Evolutionary conservation across 2,797 vertebrate genomes (phyloP), one percentile per base, ranked within the genome.

Genomic region (Anniella stebbinsi): DNA sequence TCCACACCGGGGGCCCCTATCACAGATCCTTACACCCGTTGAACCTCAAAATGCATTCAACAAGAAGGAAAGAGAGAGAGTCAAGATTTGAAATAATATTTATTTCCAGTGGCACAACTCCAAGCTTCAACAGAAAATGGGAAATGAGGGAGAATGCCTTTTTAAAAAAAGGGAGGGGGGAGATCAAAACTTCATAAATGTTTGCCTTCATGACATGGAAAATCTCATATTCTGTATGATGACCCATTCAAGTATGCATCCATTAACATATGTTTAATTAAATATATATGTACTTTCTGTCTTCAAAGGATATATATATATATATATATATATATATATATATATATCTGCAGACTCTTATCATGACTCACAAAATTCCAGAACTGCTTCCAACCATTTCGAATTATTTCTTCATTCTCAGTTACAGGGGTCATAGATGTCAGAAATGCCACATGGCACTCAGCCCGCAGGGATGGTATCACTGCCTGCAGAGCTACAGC

Each of bases 11-110:
- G 96, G 90, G 0, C 97, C 95, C 10, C 92, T 98, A 80, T 98
- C 97, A 87, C 94, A 76, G 92, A 94, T 96, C 92, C 84, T 98
- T 91, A 97, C 97, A 87, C 95, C 94, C 0, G 88, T 93, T 82
- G 76, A 92, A 48, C 97, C 97, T 54, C 88, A 85, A 81, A 97
- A 98, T 95, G 96, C 96, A 84, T 98, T 97, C 95, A 96, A 95
- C 88, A 96, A 86, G 85, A 94, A 92, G 60, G 84, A 95, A 51
- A 17, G 45, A 87, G 78, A 92, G 92, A 82, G 38, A 2, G 2
- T 91, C 87, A 94, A 38, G 30, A 45, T 88, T 90, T 95, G 85
- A 91, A 85, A 72, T 1, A 57, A 15, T 13, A 57, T 21, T 0
- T 84, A 21, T 11, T 41, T 91, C 54, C 70, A 90, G 54, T 36